Evolutionary conservation across 2,888 invertebrate species (phyloP).

Genomic region (Caenorhabditis sinica): DNA sequence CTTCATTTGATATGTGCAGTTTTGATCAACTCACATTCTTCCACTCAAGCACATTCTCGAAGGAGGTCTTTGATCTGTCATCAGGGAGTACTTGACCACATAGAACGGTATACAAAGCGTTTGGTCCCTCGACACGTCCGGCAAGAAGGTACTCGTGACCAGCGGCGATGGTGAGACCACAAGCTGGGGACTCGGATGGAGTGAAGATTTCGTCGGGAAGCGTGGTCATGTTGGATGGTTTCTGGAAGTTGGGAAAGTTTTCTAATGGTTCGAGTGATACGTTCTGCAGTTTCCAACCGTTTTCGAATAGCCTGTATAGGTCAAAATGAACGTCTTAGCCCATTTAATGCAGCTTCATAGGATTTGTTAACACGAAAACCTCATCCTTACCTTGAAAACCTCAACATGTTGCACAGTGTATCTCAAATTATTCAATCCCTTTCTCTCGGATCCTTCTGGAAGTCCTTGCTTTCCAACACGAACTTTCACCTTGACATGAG

Average conservation of each 20-base stretch:
- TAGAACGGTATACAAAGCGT: slow-evolving; percentile 68
- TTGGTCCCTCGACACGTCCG: slow-evolving; percentile 67
- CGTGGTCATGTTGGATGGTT: slow-evolving; percentile 71
- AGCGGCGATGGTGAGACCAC: slow-evolving; percentile 78
- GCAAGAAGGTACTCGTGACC: slow-evolving; percentile 81
- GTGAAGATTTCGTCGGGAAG: slow-evolving; percentile 80
- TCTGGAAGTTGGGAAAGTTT: slow-evolving; percentile 55
- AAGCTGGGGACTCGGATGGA: slow-evolving; percentile 80
- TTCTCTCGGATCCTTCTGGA: slow-evolving; percentile 71
- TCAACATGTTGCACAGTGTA: slow-evolving; percentile 79
- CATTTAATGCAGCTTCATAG: too few relatives aligned
- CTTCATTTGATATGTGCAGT: background rate
- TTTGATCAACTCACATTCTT: slow-evolving; percentile 67
- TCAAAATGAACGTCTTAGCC: too few relatives aligned
- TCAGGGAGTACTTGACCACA: slow-evolving; percentile 72
- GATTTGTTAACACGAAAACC: background rate
- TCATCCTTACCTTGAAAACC: slow-evolving; percentile 75
- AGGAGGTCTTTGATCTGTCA: slow-evolving; percentile 47
- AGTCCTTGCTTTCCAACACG: slow-evolving; percentile 76
- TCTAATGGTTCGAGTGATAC: background rate
- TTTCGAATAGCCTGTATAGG: too few relatives aligned
- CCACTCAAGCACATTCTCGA: slow-evolving; percentile 79
- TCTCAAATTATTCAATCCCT: slow-evolving; percentile 78
- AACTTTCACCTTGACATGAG: slow-evolving; percentile 78
- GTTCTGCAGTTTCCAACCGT: too few relatives aligned